Base-by-base conservation (phyloP, 2,888 invertebrate species). In the Ceramica pisi region DNA sequence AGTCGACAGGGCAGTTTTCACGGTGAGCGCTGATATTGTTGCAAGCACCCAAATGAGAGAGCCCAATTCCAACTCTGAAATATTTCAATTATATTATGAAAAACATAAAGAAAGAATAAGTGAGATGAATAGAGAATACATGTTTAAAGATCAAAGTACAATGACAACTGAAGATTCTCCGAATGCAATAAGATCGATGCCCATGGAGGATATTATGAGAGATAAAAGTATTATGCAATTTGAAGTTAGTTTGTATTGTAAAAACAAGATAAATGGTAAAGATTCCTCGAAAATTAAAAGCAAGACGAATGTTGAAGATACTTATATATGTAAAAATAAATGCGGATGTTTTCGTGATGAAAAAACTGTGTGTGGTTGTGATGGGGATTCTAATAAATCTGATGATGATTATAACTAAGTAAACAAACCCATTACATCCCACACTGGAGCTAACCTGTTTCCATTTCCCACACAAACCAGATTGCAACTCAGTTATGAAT, bases 1-100 rank as follows among this genome's bases (percentile, higher is more conserved):
- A 98, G 84, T 98, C 97, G 7, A 98, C 98, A 0, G 99, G 99
- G 86, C 99, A 99, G 89, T 98, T 98, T 91, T 98, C 98, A 19
- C 98, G 96, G 84, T 98, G 97, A 0, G 98, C 98, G 72, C 98
- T 98, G 87, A 97, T 94, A 86, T 96, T 96, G 87, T 96, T 98
- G 91, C 99, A 99, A 63, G 98, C 97, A 12, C 99, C 99, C 86
- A 98, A 96, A 91, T 99, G 99, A 35, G 98, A 98, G 83, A 98
- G 95, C 88, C 98, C 98, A 75, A 98, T 97, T 74, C 98, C 98
- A 78, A 98, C 97, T 88, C 98, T 98, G 93, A 64, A 94, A 57
- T 38, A 1, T 16, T 31, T 26, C 19, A 56, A 56, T 35, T 35
- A 35, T 19, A 14, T 38, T 14, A 7, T 57, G 38, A 38, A 16